Conservation (phyloP, 2,888 invertebrate species). For the Petrolisthes cinctipes region DNA sequence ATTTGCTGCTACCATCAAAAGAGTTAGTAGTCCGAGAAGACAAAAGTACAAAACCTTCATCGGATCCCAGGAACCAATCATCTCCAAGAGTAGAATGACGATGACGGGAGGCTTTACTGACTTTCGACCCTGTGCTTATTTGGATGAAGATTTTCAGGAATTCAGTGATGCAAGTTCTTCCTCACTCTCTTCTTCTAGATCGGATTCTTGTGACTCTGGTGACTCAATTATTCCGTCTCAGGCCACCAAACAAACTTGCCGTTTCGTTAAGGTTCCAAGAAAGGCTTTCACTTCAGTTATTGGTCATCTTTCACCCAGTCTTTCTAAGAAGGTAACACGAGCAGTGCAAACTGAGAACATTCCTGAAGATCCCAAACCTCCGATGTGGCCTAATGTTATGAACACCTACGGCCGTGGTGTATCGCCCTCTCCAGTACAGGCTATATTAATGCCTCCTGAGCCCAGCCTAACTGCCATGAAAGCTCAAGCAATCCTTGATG, state of each 20-base stretch:
- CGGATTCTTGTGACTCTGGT: slow-evolving; percentile 39
- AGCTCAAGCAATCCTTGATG: slow-evolving; percentile 44
- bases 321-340: slow-evolving; percentile 34
- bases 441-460: slow-evolving; percentile 21
- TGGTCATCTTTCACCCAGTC: slow-evolving; percentile 41
- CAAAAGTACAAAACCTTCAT: neutral
- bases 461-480: slow-evolving; percentile 59
- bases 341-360: slow-evolving; percentile 23
- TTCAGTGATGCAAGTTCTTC: slow-evolving; percentile 14
- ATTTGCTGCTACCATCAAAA: slow-evolving; percentile 6
- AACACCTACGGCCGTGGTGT: slow-evolving; percentile 46
- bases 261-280: slow-evolving; percentile 43
- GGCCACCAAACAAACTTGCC: neutral
- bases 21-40: slow-evolving; percentile 17
- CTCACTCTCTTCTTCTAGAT: slow-evolving; percentile 23
- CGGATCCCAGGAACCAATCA: slow-evolving; percentile 36
- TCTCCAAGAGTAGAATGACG: slow-evolving; percentile 44
- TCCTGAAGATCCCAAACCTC: slow-evolving; percentile 7
- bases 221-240: slow-evolving; percentile 28
- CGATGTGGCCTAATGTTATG: slow-evolving; percentile 54
- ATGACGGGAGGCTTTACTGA: slow-evolving; percentile 52
- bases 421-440: slow-evolving; percentile 33
- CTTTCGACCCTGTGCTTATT: slow-evolving; percentile 12
- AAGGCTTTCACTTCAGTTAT: slow-evolving; percentile 25
- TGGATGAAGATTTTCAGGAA: slow-evolving; percentile 27